Evolutionary conservation across 2,888 invertebrate genomes (phyloP).

Genomic region (Mayetiola destructor): DNA sequence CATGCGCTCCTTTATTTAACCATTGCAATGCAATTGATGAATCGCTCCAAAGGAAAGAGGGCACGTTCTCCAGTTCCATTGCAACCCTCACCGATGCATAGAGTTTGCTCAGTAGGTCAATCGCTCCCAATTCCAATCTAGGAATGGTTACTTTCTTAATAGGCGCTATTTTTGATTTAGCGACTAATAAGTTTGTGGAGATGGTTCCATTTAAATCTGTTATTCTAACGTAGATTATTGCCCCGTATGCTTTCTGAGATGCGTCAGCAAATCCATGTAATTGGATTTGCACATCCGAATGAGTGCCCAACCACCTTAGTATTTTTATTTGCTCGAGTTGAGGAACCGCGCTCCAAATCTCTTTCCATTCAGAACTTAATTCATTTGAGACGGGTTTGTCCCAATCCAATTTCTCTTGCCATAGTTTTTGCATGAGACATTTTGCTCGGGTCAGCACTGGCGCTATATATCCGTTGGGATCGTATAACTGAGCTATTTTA

Average conservation of each 20-base stretch:
- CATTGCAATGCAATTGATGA: conserved; percentile 24
- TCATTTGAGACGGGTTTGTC: conserved; percentile 15
- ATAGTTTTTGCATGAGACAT: conserved; percentile 18
- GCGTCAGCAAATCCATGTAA: conserved; percentile 18
- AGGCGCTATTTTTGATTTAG: conserved; percentile 17
- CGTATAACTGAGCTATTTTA: conserved; percentile 16
- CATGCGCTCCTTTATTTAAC: conserved; percentile 17
- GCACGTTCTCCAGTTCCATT: conserved; percentile 13
- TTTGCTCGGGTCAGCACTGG: conserved; percentile 17
- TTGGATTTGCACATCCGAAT: not conserved
- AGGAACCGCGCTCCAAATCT: conserved; percentile 9
- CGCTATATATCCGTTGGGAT: conserved; percentile 18
- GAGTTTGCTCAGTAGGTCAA: not conserved
- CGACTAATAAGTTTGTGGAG: conserved; percentile 10
- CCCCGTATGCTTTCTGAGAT: conserved; percentile 14
- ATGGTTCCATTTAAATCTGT: not conserved
- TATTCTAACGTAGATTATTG: conserved; percentile 14
- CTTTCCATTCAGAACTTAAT: conserved; percentile 6
- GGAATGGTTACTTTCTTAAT: conserved; percentile 21
- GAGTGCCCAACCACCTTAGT: conserved; percentile 13
- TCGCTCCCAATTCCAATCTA: conserved; percentile 23
- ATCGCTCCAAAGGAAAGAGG: conserved; percentile 22
- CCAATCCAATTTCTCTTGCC: conserved; percentile 16
- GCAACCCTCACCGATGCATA: conserved; percentile 18
- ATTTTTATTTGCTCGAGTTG: conserved; percentile 9